Evolutionary conservation across 2,113 vertebrate genomes (phyloP).

Genomic region (crab-eating macaque (Macaca fascicularis)): DNA sequence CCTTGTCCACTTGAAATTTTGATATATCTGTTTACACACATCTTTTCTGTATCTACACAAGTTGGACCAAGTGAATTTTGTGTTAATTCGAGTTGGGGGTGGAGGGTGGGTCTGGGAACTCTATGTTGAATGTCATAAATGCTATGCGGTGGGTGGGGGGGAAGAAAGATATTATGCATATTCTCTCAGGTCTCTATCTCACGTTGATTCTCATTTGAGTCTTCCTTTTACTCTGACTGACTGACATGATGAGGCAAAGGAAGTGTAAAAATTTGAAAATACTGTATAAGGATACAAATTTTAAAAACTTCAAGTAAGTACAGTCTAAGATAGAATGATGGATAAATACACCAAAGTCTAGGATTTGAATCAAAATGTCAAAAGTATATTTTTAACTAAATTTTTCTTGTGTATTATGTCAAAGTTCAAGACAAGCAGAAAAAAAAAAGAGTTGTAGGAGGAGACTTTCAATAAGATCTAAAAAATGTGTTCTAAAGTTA

Average conservation of each 20-base stretch:
- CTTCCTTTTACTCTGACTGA: neutral
- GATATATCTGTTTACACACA: neutral
- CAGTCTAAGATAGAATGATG: neutral
- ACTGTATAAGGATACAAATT: neutral
- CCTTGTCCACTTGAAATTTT: neutral
- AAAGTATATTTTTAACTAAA: neutral
- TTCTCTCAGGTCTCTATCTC: neutral
- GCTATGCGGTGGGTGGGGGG: accelerated
- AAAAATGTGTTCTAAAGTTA: slow-evolving; percentile 16
- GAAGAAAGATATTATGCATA: neutral
- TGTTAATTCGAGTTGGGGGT: neutral
- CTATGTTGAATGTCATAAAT: neutral
- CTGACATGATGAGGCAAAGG: neutral
- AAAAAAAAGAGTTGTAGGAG: neutral
- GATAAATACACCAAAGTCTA: neutral
- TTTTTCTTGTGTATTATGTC: neutral
- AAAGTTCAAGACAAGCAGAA: neutral
- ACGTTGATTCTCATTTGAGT: neutral
- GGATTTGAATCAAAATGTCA: neutral
- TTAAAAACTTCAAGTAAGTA: neutral
- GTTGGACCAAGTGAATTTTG: neutral
- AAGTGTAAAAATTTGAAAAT: neutral
- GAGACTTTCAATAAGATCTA: neutral
- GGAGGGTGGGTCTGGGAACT: neutral
- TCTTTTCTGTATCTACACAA: slow-evolving; percentile 35